These are phyloP conservation scores for Mactromeris polynyma DNA, from an alignment of 2,888 invertebrate genomes.

Conservation along the genomic window DNA sequence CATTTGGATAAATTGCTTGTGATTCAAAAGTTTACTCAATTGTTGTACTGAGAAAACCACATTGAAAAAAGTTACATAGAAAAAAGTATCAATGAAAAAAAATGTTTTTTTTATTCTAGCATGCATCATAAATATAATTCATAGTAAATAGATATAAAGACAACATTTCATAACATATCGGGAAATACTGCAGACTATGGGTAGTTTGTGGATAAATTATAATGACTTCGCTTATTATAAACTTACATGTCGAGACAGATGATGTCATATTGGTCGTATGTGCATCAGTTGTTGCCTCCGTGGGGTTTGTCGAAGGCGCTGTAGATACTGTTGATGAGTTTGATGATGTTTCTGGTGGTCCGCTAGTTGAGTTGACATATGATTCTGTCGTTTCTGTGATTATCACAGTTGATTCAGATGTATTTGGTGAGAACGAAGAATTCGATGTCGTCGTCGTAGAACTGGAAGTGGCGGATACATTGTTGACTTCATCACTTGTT, in stretches of 20 bases:
- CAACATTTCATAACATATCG: too few relatives aligned
- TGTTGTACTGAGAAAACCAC: too few relatives aligned
- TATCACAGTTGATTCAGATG: neutral
- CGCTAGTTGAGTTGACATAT: neutral
- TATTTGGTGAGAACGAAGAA: neutral
- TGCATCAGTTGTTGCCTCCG: neutral
- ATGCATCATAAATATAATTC: too few relatives aligned
- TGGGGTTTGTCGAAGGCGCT: neutral
- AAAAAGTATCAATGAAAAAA: too few relatives aligned
- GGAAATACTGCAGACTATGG: too few relatives aligned
- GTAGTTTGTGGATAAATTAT: too few relatives aligned
- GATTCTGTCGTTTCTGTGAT: neutral
- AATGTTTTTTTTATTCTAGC: too few relatives aligned
- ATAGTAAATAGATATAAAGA: too few relatives aligned
- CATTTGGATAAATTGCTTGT: too few relatives aligned
- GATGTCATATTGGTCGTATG: neutral
- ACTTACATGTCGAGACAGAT: neutral
- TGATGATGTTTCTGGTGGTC: neutral
- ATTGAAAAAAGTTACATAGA: too few relatives aligned
- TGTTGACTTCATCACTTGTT: constrained; percentile 7
- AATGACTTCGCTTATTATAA: neutral
- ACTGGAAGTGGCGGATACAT: neutral
- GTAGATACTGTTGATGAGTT: neutral
- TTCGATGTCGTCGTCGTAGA: neutral
- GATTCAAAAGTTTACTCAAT: too few relatives aligned